Conservation (phyloP, 2,113 vertebrate species). For the Ceratotherium simum region DNA sequence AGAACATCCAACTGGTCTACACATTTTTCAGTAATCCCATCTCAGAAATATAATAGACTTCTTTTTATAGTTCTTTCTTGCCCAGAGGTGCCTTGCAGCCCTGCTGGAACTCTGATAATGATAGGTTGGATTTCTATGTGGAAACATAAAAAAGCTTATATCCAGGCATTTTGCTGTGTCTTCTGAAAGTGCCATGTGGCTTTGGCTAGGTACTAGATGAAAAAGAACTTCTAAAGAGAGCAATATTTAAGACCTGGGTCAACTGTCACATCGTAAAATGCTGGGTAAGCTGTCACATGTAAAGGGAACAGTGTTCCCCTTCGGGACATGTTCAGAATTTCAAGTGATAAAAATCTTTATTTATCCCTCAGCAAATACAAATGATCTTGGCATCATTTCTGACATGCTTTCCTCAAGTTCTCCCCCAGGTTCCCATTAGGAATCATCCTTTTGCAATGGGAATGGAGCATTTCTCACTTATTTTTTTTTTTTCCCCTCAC, state of each 20-base stretch:
- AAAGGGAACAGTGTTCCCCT: neutral
- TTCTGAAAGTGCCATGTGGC: neutral
- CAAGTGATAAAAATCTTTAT: neutral
- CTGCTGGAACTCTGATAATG: neutral
- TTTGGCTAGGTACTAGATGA: neutral
- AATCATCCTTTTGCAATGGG: neutral
- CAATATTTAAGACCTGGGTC: neutral
- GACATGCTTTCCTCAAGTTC: neutral
- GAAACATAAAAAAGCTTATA: neutral
- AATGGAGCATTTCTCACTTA: neutral
- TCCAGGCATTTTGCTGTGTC: neutral
- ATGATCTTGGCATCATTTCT: neutral
- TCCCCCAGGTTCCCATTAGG: neutral
- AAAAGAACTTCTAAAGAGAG: neutral
- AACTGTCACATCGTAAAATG: neutral
- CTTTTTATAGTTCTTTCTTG: neutral
- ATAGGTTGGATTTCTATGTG: slow-evolving; percentile 3
- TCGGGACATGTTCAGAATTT: neutral
- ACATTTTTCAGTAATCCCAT: neutral
- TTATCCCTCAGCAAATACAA: neutral
- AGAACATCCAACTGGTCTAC: neutral
- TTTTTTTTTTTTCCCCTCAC: fast-evolving
- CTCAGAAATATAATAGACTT: neutral
- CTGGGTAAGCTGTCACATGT: neutral
- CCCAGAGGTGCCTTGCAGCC: neutral